A percentile compares a stretch with the other conserved stretches of the same genome.
Evolutionary conservation across 2,113 vertebrate genomes (phyloP).

Genomic region (Antechinus flavipes): DNA sequence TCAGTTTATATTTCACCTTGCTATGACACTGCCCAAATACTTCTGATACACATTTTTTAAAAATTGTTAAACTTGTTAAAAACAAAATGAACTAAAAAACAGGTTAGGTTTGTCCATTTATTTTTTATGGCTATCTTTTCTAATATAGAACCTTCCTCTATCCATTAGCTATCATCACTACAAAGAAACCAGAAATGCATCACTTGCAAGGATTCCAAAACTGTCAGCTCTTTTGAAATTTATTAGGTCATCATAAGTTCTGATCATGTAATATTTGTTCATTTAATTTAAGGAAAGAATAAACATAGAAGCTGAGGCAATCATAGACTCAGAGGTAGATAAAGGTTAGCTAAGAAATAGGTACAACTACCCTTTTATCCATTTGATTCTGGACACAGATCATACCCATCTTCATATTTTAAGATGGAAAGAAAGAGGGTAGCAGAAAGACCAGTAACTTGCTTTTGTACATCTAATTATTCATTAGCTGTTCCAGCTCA

Average conservation of each 20-base stretch:
- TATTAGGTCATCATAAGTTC: background rate
- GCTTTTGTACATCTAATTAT: background rate
- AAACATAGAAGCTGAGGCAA: background rate
- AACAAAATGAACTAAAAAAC: background rate
- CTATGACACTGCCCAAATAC: background rate
- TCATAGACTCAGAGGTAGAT: background rate
- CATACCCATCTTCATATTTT: background rate
- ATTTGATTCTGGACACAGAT: background rate
- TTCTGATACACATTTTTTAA: background rate
- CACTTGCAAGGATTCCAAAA: background rate
- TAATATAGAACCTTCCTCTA: background rate
- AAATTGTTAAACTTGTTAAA: too few species aligned
- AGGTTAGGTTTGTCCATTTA: background rate
- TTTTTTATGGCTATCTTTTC: background rate
- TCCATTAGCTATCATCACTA: background rate
- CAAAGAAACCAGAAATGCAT: background rate
- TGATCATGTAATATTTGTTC: background rate
- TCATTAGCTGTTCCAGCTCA: background rate
- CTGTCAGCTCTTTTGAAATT: background rate
- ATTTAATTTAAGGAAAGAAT: background rate
- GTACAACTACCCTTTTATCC: background rate
- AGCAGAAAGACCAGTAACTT: background rate
- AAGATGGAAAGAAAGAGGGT: background rate
- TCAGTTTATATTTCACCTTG: background rate
- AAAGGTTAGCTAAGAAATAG: background rate